Evolutionary conservation across 2,113 vertebrate genomes (phyloP).

Genomic region (Heterotis niloticus): DNA sequence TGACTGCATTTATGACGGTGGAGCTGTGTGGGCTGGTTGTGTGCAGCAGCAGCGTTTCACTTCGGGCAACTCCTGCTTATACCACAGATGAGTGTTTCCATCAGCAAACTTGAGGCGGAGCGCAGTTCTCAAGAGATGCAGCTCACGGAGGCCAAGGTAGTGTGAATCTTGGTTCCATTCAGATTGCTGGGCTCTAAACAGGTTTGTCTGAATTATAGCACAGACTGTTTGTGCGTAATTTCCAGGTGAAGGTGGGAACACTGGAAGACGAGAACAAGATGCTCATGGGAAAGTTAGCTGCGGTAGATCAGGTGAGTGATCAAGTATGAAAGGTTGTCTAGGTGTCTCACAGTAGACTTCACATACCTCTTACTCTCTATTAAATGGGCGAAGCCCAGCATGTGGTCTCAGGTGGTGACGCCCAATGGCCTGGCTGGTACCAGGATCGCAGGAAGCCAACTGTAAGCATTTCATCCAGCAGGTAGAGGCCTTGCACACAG

Average conservation of each 20-base stretch:
- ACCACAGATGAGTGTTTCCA: slow-evolving; percentile 49
- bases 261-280: slow-evolving; percentile 56
- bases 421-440: too few species aligned
- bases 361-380: too few species aligned
- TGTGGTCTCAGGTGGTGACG: too few species aligned
- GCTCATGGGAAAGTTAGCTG: slow-evolving; percentile 46
- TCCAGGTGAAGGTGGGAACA: not conserved
- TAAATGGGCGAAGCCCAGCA: too few species aligned
- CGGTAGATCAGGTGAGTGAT: slow-evolving; percentile 46
- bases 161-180: not conserved
- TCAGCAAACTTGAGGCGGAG: slow-evolving; percentile 48
- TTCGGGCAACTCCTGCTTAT: not conserved
- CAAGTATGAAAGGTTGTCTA: too few species aligned
- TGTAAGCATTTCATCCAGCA: slow-evolving; percentile 30
- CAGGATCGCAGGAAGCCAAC: not conserved
- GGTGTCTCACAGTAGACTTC: too few species aligned
- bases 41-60: not conserved
- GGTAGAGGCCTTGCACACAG: slow-evolving; percentile 55
- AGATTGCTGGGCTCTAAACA: not conserved
- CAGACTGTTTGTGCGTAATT: not conserved
- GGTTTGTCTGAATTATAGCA: not conserved
- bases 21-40: slow-evolving; percentile 1
- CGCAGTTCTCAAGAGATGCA: slow-evolving; percentile 56
- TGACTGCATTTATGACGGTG: not conserved
- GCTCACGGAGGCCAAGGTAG: slow-evolving; percentile 59